Evolutionary conservation across 2,888 invertebrate genomes (phyloP).

Genomic region (Acronicta psi): DNA sequence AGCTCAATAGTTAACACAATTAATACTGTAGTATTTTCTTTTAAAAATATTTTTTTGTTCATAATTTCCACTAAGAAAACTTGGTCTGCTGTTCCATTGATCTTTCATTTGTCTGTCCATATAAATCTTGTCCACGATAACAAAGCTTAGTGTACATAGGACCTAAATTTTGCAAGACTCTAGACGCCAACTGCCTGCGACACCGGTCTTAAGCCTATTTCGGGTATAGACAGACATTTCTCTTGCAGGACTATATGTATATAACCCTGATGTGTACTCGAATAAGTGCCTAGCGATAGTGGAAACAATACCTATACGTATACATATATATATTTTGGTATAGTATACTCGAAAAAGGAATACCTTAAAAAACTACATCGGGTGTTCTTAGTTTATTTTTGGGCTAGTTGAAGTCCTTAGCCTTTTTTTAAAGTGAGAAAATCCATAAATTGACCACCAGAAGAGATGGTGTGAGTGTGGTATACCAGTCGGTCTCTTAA

Average conservation of each 20-base stretch:
- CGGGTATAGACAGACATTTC: slow-evolving; percentile 14
- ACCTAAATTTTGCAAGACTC: slow-evolving; percentile 22
- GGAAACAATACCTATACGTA: no score
- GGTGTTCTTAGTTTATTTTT: no score
- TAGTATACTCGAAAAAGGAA: neutral
- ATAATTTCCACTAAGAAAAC: no score
- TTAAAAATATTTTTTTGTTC: neutral
- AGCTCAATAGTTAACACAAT: no score
- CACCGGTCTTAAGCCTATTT: slow-evolving; percentile 20
- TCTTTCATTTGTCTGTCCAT: neutral
- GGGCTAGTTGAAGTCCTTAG: no score
- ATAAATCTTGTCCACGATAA: slow-evolving; percentile 11
- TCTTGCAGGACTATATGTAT: neutral
- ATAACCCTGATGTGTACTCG: neutral
- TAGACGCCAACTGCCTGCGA: slow-evolving; percentile 28
- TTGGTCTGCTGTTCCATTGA: neutral
- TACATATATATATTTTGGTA: neutral
- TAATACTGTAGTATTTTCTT: no score
- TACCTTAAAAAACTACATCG: no score
- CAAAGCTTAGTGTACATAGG: slow-evolving; percentile 17
- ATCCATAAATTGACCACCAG: no score
- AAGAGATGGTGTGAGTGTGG: no score
- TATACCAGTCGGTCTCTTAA: no score
- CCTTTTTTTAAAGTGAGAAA: no score
- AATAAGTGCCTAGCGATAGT: neutral